A percentile compares a stretch with the other conserved stretches of the same genome.
phyloP scores from a whole-genome alignment of 2,113 vertebrate genomes.

The Tinamus guttatus region DNA sequence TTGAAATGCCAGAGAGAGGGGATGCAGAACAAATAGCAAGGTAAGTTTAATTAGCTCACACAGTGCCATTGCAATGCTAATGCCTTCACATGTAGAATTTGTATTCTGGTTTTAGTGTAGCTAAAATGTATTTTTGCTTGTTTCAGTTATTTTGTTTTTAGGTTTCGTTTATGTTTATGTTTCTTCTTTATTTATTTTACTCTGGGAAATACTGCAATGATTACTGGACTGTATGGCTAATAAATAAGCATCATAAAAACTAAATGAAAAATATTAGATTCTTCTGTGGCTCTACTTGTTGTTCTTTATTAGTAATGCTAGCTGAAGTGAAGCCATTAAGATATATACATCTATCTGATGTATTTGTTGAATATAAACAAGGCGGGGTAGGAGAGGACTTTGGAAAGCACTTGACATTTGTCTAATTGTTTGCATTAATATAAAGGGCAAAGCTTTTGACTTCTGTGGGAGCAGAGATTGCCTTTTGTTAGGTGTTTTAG shows the following conservation, averaged over 20 bases:
- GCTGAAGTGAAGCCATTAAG: not conserved
- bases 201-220: not conserved
- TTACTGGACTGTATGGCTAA: not conserved
- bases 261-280: not conserved
- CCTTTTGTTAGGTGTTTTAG: not conserved
- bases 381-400: not conserved
- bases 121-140: not conserved
- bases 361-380: not conserved
- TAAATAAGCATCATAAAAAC: not conserved
- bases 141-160: not conserved
- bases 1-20: not conserved
- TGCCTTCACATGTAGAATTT: rapidly evolving
- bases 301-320: not conserved
- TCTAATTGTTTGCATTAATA: not conserved
- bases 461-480: not conserved
- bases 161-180: not conserved
- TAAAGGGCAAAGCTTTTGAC: not conserved
- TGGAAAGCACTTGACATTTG: not conserved
- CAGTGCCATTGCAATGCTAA: not conserved
- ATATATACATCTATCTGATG: not conserved
- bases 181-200: not conserved
- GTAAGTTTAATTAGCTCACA: not conserved
- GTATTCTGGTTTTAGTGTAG: not conserved
- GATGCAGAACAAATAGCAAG: not conserved
- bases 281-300: not conserved